Conservation (phyloP, 2,888 invertebrate species). For the Dasypolia templi region DNA sequence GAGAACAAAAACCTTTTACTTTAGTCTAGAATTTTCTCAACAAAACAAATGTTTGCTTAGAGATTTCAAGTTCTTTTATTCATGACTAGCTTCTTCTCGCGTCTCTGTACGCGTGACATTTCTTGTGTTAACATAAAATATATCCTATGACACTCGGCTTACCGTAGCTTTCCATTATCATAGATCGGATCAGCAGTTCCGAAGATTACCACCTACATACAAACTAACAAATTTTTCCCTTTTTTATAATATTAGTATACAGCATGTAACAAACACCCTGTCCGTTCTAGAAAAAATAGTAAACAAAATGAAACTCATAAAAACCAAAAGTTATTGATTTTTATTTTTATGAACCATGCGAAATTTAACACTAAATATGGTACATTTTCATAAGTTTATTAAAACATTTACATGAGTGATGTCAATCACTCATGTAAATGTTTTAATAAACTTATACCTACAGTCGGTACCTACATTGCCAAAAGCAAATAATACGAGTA, state of each 20-base stretch:
- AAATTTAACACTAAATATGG: too few species aligned
- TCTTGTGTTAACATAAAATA: neutral
- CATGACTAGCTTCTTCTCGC: neutral
- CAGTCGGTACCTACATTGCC: too few species aligned
- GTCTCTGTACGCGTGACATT: neutral
- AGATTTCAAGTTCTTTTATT: conserved; percentile 15
- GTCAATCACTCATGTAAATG: too few species aligned
- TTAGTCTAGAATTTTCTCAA: conserved; percentile 3
- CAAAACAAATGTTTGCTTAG: conserved; percentile 2
- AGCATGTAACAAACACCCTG: too few species aligned
- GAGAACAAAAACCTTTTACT: conserved; percentile 10
- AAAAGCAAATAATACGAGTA: too few species aligned
- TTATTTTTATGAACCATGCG: too few species aligned
- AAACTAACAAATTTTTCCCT: neutral
- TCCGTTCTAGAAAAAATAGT: too few species aligned
- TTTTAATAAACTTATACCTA: too few species aligned
- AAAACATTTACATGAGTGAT: too few species aligned
- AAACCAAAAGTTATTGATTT: too few species aligned
- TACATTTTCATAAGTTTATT: too few species aligned
- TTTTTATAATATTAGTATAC: neutral
- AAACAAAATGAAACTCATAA: too few species aligned
- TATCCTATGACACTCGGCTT: neutral
- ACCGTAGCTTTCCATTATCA: neutral
- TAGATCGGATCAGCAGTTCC: neutral
- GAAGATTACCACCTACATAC: neutral